Conservation (phyloP, 2,113 vertebrate genomes). For the Atlantisia rogersi region DNA sequence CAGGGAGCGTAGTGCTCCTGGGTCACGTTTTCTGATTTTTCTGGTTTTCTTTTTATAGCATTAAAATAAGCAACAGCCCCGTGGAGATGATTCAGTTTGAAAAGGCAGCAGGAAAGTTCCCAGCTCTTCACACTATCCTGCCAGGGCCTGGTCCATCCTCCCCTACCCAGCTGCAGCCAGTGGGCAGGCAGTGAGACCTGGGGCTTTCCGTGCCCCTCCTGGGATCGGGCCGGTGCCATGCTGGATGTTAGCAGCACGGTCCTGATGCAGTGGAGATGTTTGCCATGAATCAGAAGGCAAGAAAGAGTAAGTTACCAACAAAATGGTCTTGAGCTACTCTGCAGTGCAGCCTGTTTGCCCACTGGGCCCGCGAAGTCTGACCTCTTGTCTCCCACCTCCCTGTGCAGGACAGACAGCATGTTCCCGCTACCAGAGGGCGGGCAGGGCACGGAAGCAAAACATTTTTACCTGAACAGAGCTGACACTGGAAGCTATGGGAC, state of each 20-base stretch:
- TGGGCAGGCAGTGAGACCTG: neutral
- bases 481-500: neutral
- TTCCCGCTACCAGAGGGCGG: neutral
- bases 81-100: neutral
- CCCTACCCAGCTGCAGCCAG: neutral
- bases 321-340: neutral
- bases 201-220: neutral
- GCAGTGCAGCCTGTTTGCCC: neutral
- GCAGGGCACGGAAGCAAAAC: neutral
- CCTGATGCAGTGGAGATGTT: neutral
- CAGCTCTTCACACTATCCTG: neutral
- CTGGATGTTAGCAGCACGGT: neutral
- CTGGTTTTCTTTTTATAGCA: neutral
- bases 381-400: neutral
- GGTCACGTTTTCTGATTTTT: fast-evolving
- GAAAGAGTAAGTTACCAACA: neutral
- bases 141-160: fast-evolving
- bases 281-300: neutral
- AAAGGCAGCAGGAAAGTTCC: neutral
- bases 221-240: neutral
- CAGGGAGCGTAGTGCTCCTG: neutral
- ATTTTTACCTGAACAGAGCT: neutral
- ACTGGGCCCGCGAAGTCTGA: neutral
- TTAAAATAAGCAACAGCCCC: neutral
- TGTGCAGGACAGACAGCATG: neutral